phyloP scores from a whole-genome alignment of 2,797 vertebrate genomes.

The Danio choprae region DNA sequence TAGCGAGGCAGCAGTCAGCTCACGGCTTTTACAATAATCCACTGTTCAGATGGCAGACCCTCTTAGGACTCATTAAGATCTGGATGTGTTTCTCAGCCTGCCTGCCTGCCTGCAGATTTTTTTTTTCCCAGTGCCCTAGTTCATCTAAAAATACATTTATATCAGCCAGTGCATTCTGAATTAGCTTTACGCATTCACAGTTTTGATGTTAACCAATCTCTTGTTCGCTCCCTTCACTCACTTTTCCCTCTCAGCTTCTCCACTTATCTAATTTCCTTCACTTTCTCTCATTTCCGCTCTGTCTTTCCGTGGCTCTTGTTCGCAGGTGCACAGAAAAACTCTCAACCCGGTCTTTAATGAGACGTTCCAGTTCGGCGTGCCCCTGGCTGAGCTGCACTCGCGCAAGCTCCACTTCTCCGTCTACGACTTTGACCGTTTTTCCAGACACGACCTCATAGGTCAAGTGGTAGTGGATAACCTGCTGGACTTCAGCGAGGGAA shows the following conservation, averaged over 20 bases:
- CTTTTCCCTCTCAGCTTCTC: slow-evolving; percentile 15
- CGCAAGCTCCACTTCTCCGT: slow-evolving; percentile 93
- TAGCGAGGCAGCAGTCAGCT: slow-evolving; percentile 1
- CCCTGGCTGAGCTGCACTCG: slow-evolving; percentile 88
- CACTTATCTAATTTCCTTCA: slow-evolving; percentile 23
- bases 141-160: slow-evolving; percentile 34
- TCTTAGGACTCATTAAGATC: slow-evolving; percentile 49
- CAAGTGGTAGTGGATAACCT: slow-evolving; percentile 95
- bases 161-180: slow-evolving; percentile 22
- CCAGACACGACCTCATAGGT: slow-evolving; percentile 92
- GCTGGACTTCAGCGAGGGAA: slow-evolving; percentile 91
- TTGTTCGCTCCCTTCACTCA: neutral
- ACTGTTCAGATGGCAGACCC: slow-evolving; percentile 24
- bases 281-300: slow-evolving; percentile 19
- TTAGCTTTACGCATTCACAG: slow-evolving; percentile 19
- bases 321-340: slow-evolving; percentile 90
- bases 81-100: slow-evolving; percentile 30
- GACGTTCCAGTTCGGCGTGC: slow-evolving; percentile 92
- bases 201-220: slow-evolving; percentile 23
- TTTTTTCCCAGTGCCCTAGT: slow-evolving; percentile 30
- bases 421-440: slow-evolving; percentile 95
- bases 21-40: slow-evolving; percentile 9
- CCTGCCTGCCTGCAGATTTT: neutral
- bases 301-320: neutral
- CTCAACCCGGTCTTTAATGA: slow-evolving; percentile 93